Evolutionary conservation across 2,888 invertebrate genomes (phyloP), one percentile per base, ranked within the genome.

Genomic region (Rosalia funebris): DNA sequence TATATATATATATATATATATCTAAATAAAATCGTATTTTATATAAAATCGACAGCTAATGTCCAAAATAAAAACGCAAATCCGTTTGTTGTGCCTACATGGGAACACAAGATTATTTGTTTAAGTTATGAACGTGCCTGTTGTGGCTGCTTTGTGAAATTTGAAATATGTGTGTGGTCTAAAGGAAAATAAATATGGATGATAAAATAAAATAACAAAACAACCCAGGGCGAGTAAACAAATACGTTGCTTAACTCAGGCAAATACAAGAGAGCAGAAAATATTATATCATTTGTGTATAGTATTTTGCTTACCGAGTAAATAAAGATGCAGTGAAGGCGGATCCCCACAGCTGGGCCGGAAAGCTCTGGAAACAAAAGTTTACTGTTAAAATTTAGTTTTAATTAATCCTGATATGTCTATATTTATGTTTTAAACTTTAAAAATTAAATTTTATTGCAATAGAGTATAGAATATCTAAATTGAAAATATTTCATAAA

Each of bases 191-290:
- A 41, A 57, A 57, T 57, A 57, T 17, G 32, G 42, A 50, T 41
- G 42, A 42, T 53, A 53, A 53, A 36, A 48, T 48, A 57, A 50
- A 57, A 57, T 39, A 57, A 44, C n/a, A n/a, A n/a, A n/a, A n/a
- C 50, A 47, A 32, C 50, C 34, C 44, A 25, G 36, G 57, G 44
- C 14, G 34, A 44, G 44, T 57, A 57, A 50, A 57, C 48, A 57
- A 47, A 57, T 32, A 19, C 20, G 9, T 17, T 47, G 53, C 53
- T 53, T 53, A 53, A 17, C 42, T 32, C 53, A 42, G 53, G 53
- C 53, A 53, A 42, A 53, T 53, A 53, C 37, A 31, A 31, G 12
- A 53, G 32, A 42, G 41, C 11, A 42, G 53, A 41, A 44, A 50
- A 50, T 39, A 17, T 42, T 25, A 32, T 53, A 53, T 37, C 53